phyloP scores from a whole-genome alignment of 35 echinoderm and acorn worm species.

The Diadema setosum region DNA sequence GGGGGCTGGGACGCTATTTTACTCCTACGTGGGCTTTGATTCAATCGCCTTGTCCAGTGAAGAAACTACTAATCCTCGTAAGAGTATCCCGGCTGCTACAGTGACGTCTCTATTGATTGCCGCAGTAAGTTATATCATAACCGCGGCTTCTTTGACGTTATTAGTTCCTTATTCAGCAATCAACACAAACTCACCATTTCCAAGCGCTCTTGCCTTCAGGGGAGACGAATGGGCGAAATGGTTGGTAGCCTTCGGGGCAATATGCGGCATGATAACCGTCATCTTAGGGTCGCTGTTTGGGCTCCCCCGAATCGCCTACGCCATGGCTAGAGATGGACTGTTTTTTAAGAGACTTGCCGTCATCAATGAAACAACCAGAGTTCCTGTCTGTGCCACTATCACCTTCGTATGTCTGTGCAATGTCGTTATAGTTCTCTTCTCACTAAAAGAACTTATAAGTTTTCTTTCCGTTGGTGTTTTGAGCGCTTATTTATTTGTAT shows the following conservation, averaged over 20 bases:
- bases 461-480: constrained; percentile 90
- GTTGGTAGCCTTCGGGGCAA: constrained; percentile 33
- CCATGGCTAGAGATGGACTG: constrained; percentile 84
- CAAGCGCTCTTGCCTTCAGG: constrained; percentile 32
- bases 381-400: constrained; percentile 54
- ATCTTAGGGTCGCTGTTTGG: constrained; percentile 56
- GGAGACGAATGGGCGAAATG: constrained; percentile 35
- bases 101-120: constrained; percentile 36
- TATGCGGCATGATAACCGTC: constrained; percentile 52
- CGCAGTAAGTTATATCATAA: constrained; percentile 32
- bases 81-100: constrained; percentile 62
- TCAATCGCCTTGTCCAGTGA: constrained; percentile 77
- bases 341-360: constrained; percentile 45
- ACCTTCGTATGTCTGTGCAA: constrained; percentile 35
- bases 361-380: constrained; percentile 40
- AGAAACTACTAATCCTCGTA: constrained; percentile 60
- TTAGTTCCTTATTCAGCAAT: constrained; percentile 61
- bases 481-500: constrained; percentile 68
- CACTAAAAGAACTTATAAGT: constrained; percentile 66
- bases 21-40: constrained; percentile 87
- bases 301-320: constrained; percentile 62
- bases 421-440: constrained; percentile 40
- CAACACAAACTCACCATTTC: constrained; percentile 26
- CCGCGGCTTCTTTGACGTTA: constrained; percentile 59
- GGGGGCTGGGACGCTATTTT: constrained; percentile 90